These are phyloP conservation scores for Tenthredo amoena DNA, from an alignment of 2,888 invertebrate genomes.

Conservation along the genomic window DNA sequence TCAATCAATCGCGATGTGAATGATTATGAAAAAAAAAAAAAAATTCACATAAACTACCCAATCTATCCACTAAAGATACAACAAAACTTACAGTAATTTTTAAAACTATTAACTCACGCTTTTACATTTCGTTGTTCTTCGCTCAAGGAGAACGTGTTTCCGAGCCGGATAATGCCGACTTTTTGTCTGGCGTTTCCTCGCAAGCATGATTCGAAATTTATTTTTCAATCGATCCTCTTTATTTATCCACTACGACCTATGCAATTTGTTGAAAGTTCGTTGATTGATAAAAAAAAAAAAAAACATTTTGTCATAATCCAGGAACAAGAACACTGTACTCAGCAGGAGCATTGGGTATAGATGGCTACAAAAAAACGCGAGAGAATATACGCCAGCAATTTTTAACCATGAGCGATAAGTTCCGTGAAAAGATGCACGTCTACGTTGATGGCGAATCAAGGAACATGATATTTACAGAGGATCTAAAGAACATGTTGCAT, in stretches of 20 bases:
- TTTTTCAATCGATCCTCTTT: neutral
- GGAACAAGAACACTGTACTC: constrained; percentile 80
- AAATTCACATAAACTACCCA: neutral
- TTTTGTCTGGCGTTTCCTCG: neutral
- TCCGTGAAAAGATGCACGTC: constrained; percentile 85
- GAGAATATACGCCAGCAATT: constrained; percentile 82
- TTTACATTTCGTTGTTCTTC: neutral
- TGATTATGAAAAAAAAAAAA: neutral
- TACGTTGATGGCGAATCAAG: constrained; percentile 79
- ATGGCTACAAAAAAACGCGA: constrained; percentile 81
- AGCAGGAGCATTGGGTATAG: constrained; percentile 82
- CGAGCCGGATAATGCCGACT: neutral
- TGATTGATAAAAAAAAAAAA: neutral
- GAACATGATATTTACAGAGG: constrained; percentile 90
- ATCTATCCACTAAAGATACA: neutral
- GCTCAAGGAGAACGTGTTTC: neutral
- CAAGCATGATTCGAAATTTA: neutral
- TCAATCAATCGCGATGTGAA: constrained; percentile 40
- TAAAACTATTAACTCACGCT: neutral
- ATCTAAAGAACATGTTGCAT: constrained; percentile 90
- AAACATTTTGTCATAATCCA: constrained; percentile 52
- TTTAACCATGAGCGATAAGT: constrained; percentile 82
- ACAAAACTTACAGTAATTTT: neutral
- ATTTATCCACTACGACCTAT: neutral
- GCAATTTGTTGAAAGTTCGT: neutral